These are phyloP conservation scores for Pimpla rufipes DNA, from an alignment of 2,888 invertebrate species.

Conservation along the genomic window DNA sequence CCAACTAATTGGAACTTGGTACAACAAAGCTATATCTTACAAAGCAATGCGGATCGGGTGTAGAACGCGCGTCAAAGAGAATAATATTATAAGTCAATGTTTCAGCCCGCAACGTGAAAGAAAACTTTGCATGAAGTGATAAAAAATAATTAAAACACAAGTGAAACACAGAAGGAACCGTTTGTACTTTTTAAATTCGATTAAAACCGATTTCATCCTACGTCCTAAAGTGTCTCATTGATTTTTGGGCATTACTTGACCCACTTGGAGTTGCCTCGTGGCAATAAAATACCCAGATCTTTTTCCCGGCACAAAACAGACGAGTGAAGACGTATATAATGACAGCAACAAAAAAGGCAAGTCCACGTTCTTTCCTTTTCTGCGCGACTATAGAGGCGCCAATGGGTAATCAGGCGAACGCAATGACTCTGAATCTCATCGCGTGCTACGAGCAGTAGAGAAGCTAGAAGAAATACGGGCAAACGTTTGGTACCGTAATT, in stretches of 20 bases:
- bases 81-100: conserved; percentile 1
- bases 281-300: conserved; percentile 1
- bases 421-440: conserved; percentile 11
- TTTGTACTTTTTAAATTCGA: background rate
- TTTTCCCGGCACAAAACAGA: background rate
- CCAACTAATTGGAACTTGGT: conserved; percentile 23
- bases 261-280: background rate
- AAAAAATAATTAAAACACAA: background rate
- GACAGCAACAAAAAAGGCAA: background rate
- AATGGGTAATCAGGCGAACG: background rate
- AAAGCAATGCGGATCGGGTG: conserved; percentile 4
- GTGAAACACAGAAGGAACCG: background rate
- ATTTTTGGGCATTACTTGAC: background rate
- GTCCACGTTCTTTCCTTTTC: background rate
- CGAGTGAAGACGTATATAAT: background rate
- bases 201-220: background rate
- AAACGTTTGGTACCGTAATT: too few species aligned
- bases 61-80: conserved; percentile 6
- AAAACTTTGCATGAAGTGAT: background rate
- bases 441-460: background rate
- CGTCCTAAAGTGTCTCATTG: background rate
- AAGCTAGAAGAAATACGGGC: too few species aligned
- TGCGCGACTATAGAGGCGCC: background rate
- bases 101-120: background rate
- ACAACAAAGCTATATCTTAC: conserved; percentile 7